Conservation (phyloP, 2,797 vertebrate species). For the Scolopax rusticola region DNA sequence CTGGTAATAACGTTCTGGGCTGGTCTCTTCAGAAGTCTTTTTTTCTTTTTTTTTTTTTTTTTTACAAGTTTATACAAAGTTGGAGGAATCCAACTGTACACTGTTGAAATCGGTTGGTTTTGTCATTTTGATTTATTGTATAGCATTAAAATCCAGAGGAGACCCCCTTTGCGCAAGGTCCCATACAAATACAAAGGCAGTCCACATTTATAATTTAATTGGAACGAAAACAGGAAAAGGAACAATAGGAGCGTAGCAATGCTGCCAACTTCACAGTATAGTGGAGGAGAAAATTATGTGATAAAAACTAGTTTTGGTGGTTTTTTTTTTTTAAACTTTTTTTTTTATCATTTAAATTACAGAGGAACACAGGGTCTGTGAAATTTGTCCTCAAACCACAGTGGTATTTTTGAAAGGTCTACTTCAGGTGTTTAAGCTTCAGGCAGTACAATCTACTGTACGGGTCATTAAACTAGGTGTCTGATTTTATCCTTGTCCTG, state of each 20-base stretch:
- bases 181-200: neutral
- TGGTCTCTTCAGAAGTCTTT: neutral
- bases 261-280: neutral
- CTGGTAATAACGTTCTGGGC: neutral
- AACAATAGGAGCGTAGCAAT: neutral
- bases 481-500: neutral
- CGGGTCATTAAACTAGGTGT: neutral
- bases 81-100: neutral
- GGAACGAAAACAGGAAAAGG: neutral
- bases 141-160: neutral
- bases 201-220: neutral
- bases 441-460: neutral
- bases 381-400: slow-evolving; percentile 3
- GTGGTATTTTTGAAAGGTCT: neutral
- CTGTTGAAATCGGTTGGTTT: neutral
- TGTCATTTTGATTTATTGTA: slow-evolving; percentile 15
- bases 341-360: neutral
- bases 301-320: neutral
- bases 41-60: neutral
- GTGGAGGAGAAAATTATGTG: neutral
- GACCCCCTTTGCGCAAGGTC: neutral
- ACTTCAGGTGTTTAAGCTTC: neutral
- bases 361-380: neutral
- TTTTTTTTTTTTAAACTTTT: neutral
- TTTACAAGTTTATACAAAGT: neutral